Percentiles rank a stretch among this genome's conserved stretches.
These are phyloP conservation scores for Aphodius sticticus DNA, from an alignment of 2,888 invertebrate genomes.

Conservation along the genomic window DNA sequence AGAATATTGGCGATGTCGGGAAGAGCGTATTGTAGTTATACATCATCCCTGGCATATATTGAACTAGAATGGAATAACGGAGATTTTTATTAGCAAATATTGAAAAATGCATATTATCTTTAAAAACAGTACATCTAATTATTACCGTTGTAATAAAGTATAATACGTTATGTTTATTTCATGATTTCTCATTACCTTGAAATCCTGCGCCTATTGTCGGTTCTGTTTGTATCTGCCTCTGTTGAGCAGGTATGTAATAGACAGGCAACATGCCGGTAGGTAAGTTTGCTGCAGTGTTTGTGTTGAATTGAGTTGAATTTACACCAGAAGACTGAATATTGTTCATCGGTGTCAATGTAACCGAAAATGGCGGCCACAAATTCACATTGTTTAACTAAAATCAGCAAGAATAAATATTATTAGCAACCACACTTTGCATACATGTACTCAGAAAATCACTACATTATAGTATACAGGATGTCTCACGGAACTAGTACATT, in stretches of 20 bases:
- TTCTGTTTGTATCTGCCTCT: conserved; percentile 42
- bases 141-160: neutral
- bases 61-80: conserved; percentile 61
- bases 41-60: conserved; percentile 69
- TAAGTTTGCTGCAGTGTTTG: conserved; percentile 52
- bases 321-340: conserved; percentile 52
- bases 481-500: too few species aligned
- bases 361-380: conserved; percentile 69
- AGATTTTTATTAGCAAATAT: conserved; percentile 10
- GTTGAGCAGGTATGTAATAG: conserved; percentile 66
- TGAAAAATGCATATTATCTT: neutral
- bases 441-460: too few species aligned
- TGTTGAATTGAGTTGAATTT: conserved; percentile 40
- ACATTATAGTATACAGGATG: too few species aligned
- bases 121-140: too few species aligned
- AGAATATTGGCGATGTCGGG: conserved; percentile 67
- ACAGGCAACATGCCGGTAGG: conserved; percentile 63
- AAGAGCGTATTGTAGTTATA: conserved; percentile 66
- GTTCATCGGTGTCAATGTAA: conserved; percentile 59
- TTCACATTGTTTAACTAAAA: conserved; percentile 60
- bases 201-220: conserved; percentile 42
- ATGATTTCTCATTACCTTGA: conserved; percentile 46
- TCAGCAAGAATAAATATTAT: conserved; percentile 8
- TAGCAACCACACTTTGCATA: neutral
- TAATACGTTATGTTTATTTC: too few species aligned